phyloP scores from a whole-genome alignment of 2,797 vertebrate genomes.

The Sandelia bainsii region DNA sequence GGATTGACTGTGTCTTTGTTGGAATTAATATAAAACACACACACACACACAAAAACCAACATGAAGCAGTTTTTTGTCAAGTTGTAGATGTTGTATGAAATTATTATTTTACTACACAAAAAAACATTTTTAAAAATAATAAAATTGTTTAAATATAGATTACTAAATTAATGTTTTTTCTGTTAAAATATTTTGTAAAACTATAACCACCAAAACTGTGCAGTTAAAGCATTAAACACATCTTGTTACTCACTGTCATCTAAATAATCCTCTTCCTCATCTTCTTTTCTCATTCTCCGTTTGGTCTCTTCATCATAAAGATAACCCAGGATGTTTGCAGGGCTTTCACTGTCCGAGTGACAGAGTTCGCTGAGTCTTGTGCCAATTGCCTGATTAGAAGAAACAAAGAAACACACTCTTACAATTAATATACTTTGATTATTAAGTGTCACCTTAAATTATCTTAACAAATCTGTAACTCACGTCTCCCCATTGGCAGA shows the following conservation, averaged over 20 bases:
- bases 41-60: too few species aligned
- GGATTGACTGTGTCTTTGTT: conserved; percentile 95
- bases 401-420: conserved; percentile 3
- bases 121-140: neutral
- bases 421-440: fast-evolving
- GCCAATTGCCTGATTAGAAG: conserved; percentile 90
- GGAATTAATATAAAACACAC: neutral
- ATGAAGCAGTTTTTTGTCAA: too few species aligned
- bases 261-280: conserved; percentile 98
- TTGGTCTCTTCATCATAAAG: conserved; percentile 98
- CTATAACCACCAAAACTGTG: neutral
- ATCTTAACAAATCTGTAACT: conserved; percentile 61
- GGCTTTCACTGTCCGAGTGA: conserved; percentile 96
- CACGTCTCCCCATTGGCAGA: conserved; percentile 99
- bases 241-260: conserved; percentile 93
- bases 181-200: neutral
- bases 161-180: neutral
- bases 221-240: neutral
- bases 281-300: conserved; percentile 95
- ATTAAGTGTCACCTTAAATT: neutral
- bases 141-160: neutral
- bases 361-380: conserved; percentile 94
- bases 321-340: conserved; percentile 95
- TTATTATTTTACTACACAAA: too few species aligned
- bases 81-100: too few species aligned